Conservation (phyloP, 2,113 vertebrate genomes). For the Numida meleagris region DNA sequence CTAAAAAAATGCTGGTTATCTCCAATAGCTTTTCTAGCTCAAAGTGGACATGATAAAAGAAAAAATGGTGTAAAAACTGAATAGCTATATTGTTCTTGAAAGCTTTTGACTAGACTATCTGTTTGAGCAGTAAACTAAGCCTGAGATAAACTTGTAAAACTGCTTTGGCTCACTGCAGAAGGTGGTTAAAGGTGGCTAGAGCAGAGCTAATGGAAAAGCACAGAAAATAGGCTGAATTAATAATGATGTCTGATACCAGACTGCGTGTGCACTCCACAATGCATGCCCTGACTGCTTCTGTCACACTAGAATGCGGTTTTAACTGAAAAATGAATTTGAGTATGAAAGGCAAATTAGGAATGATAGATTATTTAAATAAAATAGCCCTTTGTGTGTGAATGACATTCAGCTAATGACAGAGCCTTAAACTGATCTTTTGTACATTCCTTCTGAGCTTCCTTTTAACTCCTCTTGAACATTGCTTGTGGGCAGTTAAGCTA, state of each 20-base stretch:
- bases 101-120: neutral
- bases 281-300: neutral
- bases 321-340: neutral
- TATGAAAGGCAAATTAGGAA: constrained; percentile 28
- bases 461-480: neutral
- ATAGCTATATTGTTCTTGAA: neutral
- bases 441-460: neutral
- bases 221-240: neutral
- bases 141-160: neutral
- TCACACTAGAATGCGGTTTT: neutral
- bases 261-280: neutral
- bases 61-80: neutral
- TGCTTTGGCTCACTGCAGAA: neutral
- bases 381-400: neutral
- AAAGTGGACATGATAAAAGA: neutral
- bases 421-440: neutral
- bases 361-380: constrained; percentile 27
- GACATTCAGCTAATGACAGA: neutral
- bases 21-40: neutral
- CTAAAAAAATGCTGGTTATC: rapidly evolving
- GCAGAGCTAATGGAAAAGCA: neutral
- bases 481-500: neutral
- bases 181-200: neutral
- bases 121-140: neutral
- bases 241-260: neutral